A percentile compares a stretch with the other conserved stretches of the same genome.
These are phyloP conservation scores for Trichogramma evanescens DNA, from an alignment of 2,888 invertebrate species.

Conservation along the genomic window DNA sequence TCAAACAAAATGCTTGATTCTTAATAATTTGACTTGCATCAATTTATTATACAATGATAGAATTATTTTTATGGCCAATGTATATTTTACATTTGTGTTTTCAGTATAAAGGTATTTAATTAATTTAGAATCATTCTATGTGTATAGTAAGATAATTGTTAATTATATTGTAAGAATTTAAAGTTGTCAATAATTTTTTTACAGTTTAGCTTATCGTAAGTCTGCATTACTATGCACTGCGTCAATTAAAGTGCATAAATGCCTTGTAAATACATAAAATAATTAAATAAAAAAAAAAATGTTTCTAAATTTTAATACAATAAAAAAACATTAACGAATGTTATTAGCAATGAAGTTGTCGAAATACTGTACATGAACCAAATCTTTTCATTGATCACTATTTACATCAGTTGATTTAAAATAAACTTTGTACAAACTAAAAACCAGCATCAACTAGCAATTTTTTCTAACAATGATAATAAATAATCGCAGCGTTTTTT, in stretches of 20 bases:
- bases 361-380: too few species aligned
- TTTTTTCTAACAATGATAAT: slow-evolving; percentile 54
- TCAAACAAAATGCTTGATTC: too few species aligned
- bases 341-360: too few species aligned
- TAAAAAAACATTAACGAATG: too few species aligned
- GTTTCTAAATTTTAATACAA: too few species aligned
- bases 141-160: neutral
- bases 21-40: too few species aligned
- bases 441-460: slow-evolving; percentile 19
- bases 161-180: slow-evolving; percentile 10
- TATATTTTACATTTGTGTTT: too few species aligned
- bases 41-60: too few species aligned
- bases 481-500: slow-evolving; percentile 53
- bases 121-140: neutral
- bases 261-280: slow-evolving; percentile 12
- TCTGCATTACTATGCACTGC: slow-evolving; percentile 12
- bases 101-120: too few species aligned
- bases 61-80: too few species aligned
- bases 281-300: neutral
- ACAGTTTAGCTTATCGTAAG: slow-evolving; percentile 16
- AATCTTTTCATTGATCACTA: slow-evolving; percentile 8
- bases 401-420: slow-evolving; percentile 16
- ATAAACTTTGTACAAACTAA: slow-evolving; percentile 11
- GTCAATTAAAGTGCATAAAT: slow-evolving; percentile 10
- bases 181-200: slow-evolving; percentile 17